A percentile compares a stretch with the other conserved stretches of the same genome.
These are phyloP conservation scores for Meteorus sp. DNA, from an alignment of 1,140 invertebrate genomes.

Conservation along the genomic window DNA sequence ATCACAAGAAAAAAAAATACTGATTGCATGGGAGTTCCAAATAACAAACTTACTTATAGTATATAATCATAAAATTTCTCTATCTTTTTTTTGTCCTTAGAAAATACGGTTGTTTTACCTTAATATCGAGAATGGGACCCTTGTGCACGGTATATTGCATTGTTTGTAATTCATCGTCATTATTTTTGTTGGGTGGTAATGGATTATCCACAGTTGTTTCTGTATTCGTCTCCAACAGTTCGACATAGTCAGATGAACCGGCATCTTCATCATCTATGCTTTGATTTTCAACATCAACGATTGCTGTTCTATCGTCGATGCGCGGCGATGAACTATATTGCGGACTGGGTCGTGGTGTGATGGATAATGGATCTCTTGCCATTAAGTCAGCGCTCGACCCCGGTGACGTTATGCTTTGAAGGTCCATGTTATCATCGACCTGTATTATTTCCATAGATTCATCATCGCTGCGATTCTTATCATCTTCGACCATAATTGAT, in stretches of 20 bases:
- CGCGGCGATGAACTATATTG: background rate
- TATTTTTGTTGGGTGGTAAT: constrained; percentile 3
- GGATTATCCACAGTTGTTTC: too few species aligned
- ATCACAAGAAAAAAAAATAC: too few species aligned
- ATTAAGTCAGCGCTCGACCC: background rate
- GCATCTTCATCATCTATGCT: background rate
- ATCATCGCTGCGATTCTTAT: constrained; percentile 21
- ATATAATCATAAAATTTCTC: background rate
- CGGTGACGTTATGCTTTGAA: background rate
- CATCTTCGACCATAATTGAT: background rate
- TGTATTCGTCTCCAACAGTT: too few species aligned
- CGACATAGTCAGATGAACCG: constrained; percentile 13
- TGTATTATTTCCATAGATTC: constrained; percentile 15
- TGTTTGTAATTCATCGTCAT: constrained; percentile 23
- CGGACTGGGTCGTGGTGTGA: background rate
- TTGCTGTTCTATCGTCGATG: background rate
- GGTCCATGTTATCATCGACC: background rate
- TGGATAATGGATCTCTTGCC: background rate
- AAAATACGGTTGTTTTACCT: constrained; percentile 44
- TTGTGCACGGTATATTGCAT: constrained; percentile 49
- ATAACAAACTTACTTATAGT: too few species aligned
- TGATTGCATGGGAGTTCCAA: too few species aligned
- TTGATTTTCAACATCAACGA: background rate
- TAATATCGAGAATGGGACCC: constrained; percentile 57
- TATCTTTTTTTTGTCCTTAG: background rate